These are phyloP conservation scores for Lymantria dispar DNA, from an alignment of 2,888 invertebrate genomes.

Conservation along the genomic window DNA sequence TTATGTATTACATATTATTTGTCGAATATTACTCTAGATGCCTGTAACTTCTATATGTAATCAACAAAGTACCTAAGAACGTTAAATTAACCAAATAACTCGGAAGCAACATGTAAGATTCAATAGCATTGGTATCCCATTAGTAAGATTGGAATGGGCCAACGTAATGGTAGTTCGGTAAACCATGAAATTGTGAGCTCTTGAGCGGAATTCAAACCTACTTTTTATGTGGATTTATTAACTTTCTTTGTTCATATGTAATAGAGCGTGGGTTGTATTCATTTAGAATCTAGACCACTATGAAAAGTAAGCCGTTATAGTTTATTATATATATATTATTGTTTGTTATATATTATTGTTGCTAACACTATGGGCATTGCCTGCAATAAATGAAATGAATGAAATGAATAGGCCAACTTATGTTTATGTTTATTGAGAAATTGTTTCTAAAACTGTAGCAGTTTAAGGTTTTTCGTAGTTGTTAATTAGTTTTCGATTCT, in stretches of 20 bases:
- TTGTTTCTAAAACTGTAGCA: too few relatives aligned
- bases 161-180: conserved; percentile 23
- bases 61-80: neutral
- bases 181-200: conserved; percentile 27
- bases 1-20: neutral
- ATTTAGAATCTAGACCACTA: neutral
- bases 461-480: too few relatives aligned
- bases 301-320: too few relatives aligned
- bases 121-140: conserved; percentile 28
- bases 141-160: conserved; percentile 30
- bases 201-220: conserved; percentile 21
- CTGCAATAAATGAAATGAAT: too few relatives aligned
- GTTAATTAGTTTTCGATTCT: too few relatives aligned
- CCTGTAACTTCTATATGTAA: neutral
- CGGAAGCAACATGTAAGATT: conserved; percentile 26
- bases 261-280: neutral
- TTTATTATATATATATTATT: too few relatives aligned
- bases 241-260: neutral
- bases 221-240: conserved; percentile 8
- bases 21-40: neutral
- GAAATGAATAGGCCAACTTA: too few relatives aligned
- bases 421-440: too few relatives aligned
- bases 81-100: conserved; percentile 24
- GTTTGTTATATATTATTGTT: too few relatives aligned
- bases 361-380: too few relatives aligned